Evolutionary conservation across 2,888 invertebrate species (phyloP).

Genomic region (Euplexia lucipara): DNA sequence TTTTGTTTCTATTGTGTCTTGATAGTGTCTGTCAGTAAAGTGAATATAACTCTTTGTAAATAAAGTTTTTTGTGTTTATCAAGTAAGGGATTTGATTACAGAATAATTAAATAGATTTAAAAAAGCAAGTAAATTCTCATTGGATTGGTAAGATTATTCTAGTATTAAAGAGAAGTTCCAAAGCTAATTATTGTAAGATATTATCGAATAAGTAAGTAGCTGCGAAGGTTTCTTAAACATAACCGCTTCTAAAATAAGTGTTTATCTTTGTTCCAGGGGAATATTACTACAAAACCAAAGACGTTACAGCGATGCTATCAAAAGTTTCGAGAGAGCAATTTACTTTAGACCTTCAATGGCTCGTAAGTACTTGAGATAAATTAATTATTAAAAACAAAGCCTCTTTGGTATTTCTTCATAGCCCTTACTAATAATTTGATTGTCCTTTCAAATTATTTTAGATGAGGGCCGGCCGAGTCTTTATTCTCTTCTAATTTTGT

Average conservation of each 20-base stretch:
- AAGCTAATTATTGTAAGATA: constrained; percentile 12
- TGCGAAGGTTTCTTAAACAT: constrained; percentile 1
- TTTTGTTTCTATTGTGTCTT: constrained; percentile 4
- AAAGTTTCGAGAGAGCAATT: constrained; percentile 97
- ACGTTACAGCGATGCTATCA: constrained; percentile 96
- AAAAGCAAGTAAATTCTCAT: not conserved
- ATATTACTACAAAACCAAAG: constrained; percentile 97
- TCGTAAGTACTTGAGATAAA: constrained; percentile 92
- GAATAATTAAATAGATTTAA: constrained; percentile 3
- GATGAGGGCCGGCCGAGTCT: constrained; percentile 53
- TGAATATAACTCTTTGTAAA: too few relatives aligned
- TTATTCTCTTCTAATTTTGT: constrained; percentile 62
- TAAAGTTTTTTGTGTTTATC: not conserved
- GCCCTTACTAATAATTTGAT: constrained; percentile 68
- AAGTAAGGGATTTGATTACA: constrained; percentile 6
- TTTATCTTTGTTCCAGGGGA: constrained; percentile 94
- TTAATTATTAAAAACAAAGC: constrained; percentile 70
- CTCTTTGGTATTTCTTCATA: constrained; percentile 67
- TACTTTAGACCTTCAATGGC: constrained; percentile 98
- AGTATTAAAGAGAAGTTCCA: constrained; percentile 7
- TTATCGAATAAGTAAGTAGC: constrained; percentile 26
- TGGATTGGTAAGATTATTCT: not conserved
- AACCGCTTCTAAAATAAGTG: constrained; percentile 43
- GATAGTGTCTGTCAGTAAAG: not conserved
- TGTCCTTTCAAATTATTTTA: constrained; percentile 65